Evolutionary conservation across 2,113 vertebrate genomes (phyloP).

Genomic region (Zingel zingel): DNA sequence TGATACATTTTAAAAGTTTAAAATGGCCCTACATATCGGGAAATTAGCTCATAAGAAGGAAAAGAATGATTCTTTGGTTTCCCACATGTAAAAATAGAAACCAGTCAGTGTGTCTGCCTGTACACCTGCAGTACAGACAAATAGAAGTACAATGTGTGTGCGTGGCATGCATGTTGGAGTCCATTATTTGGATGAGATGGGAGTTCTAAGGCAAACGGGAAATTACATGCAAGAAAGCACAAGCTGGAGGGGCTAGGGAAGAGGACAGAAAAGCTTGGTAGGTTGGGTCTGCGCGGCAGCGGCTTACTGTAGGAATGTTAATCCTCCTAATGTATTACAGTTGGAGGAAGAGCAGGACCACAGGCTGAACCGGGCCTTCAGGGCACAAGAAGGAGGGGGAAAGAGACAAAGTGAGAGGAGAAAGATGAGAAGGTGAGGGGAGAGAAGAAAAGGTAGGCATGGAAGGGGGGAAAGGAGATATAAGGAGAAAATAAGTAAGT

Average conservation of each 20-base stretch:
- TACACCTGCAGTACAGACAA: slow-evolving; percentile 15
- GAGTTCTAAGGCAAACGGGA: slow-evolving; percentile 66
- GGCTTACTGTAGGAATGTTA: slow-evolving; percentile 84
- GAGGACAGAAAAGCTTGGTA: slow-evolving; percentile 59
- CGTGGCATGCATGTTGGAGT: slow-evolving; percentile 26
- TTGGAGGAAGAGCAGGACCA: slow-evolving; percentile 73
- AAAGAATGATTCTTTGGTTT: background rate
- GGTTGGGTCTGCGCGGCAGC: slow-evolving; percentile 49
- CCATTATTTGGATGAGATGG: slow-evolving; percentile 31
- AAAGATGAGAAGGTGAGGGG: background rate
- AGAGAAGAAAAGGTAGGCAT: background rate
- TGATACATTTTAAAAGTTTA: background rate
- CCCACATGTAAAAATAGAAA: background rate
- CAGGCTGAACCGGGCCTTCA: slow-evolving; percentile 60
- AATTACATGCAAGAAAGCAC: slow-evolving; percentile 70
- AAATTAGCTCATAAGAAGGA: background rate
- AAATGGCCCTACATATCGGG: background rate
- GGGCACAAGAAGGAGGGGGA: slow-evolving; percentile 19
- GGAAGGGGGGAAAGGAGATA: slow-evolving; percentile 9
- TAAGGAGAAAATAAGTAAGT: background rate
- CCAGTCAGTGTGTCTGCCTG: background rate
- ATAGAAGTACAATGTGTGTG: slow-evolving; percentile 5
- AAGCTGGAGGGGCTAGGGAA: slow-evolving; percentile 56
- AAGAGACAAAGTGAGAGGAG: background rate
- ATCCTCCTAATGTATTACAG: slow-evolving; percentile 84